A percentile compares a stretch with the other conserved stretches of the same genome.
phyloP scores from a whole-genome alignment of 2,113 vertebrate species.

The Delphinapterus leucas region DNA sequence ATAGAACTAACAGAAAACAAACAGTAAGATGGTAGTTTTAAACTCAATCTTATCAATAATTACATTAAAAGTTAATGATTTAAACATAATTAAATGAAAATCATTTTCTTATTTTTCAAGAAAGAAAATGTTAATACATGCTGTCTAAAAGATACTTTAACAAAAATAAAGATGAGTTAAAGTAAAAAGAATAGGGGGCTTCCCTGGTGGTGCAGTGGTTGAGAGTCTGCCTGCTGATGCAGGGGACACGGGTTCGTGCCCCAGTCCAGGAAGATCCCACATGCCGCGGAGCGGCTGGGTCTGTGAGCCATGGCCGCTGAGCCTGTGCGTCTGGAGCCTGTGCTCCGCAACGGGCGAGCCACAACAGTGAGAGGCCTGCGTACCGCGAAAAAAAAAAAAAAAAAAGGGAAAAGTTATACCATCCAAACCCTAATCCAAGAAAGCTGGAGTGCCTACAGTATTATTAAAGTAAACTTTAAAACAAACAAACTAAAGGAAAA shows the following conservation, averaged over 20 bases:
- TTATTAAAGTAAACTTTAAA: background rate
- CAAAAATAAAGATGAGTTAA: background rate
- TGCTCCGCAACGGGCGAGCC: too few relatives aligned
- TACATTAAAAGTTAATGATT: background rate
- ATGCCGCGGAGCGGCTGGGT: too few relatives aligned
- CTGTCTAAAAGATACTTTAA: background rate
- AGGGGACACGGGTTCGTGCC: too few relatives aligned
- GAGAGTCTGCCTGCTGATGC: too few relatives aligned
- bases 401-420: background rate
- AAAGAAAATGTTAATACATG: background rate
- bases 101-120: background rate
- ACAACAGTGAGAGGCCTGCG: too few relatives aligned
- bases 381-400: background rate
- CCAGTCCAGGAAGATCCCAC: too few relatives aligned
- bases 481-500: background rate
- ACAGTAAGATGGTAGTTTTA: background rate
- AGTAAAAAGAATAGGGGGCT: background rate
- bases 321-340: too few relatives aligned
- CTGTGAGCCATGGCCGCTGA: too few relatives aligned
- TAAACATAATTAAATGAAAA: constrained; percentile 17
- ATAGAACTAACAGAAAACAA: background rate
- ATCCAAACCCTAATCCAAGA: background rate
- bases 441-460: background rate
- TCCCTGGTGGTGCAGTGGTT: too few relatives aligned
- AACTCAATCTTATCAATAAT: background rate